These are phyloP conservation scores for Bovichtus variegatus DNA, from an alignment of 2,797 vertebrate genomes.

Conservation along the genomic window DNA sequence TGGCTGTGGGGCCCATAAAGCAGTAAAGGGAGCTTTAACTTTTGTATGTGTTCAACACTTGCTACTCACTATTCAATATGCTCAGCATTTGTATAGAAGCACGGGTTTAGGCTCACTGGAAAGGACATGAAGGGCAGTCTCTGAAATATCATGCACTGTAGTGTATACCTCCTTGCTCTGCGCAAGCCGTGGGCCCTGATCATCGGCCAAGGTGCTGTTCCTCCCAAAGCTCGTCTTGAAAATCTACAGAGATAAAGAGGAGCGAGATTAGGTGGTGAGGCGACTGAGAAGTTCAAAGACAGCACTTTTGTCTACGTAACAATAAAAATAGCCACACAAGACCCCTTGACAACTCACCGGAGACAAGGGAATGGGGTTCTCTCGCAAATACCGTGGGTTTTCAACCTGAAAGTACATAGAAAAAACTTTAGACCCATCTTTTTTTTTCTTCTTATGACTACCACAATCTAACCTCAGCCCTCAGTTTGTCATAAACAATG, in stretches of 20 bases:
- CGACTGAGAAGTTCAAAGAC: constrained; percentile 30
- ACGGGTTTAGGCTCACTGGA: constrained; percentile 25
- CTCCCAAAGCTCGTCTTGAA: constrained; percentile 83
- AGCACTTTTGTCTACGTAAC: constrained; percentile 9
- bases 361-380: constrained; percentile 88
- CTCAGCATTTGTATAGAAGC: constrained; percentile 16
- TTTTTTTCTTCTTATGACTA: constrained; percentile 39
- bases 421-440: constrained; percentile 54
- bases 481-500: constrained; percentile 81
- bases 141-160: constrained; percentile 25
- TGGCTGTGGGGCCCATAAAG: constrained; percentile 50
- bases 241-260: constrained; percentile 77
- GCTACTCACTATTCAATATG: constrained; percentile 30
- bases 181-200: constrained; percentile 65
- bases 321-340: constrained; percentile 25
- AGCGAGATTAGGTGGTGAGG: constrained; percentile 12
- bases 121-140: constrained; percentile 31
- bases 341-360: constrained; percentile 84
- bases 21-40: constrained; percentile 48
- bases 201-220: constrained; percentile 76
- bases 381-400: constrained; percentile 93
- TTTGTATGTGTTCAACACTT: constrained; percentile 47
- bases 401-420: constrained; percentile 88
- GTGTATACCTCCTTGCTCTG: constrained; percentile 88
- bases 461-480: constrained; percentile 61